Evolutionary conservation across 2,113 vertebrate species (phyloP).

Genomic region (Ictidomys tridecemlineatus): DNA sequence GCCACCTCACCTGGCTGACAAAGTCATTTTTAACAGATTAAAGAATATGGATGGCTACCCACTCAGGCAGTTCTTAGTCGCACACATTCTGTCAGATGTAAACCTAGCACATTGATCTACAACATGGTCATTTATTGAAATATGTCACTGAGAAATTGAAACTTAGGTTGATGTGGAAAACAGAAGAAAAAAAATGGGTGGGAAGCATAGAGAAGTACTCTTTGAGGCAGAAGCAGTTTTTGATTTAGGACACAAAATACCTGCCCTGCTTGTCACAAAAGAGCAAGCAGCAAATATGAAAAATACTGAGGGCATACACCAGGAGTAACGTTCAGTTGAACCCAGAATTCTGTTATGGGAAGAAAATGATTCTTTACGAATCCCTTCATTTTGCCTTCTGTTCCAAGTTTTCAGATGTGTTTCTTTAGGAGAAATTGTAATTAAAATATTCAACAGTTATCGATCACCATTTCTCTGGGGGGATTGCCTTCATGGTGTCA

Average conservation of each 20-base stretch:
- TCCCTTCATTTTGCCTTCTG: background rate
- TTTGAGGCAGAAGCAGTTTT: background rate
- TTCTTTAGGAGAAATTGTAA: background rate
- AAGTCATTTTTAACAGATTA: background rate
- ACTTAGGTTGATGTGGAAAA: background rate
- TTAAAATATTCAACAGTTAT: background rate
- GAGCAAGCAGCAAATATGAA: background rate
- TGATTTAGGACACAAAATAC: background rate
- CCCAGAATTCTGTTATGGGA: background rate
- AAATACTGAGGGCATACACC: background rate
- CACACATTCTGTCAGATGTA: background rate
- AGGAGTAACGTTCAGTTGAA: background rate
- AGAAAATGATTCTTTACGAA: background rate
- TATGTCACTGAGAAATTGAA: background rate
- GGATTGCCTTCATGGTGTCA: background rate
- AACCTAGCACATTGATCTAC: background rate
- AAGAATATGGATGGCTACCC: background rate
- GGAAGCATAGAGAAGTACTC: background rate
- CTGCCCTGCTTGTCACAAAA: fast-evolving
- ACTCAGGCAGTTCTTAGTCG: background rate
- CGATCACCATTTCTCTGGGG: background rate
- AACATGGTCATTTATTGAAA: background rate
- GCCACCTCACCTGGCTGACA: background rate
- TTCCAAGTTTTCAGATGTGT: background rate
- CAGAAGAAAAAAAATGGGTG: background rate